Percentiles rank a stretch among this genome's conserved stretches.
Evolutionary conservation across 2,113 vertebrate genomes (phyloP).

Genomic region (Drymodes brunneopygia): DNA sequence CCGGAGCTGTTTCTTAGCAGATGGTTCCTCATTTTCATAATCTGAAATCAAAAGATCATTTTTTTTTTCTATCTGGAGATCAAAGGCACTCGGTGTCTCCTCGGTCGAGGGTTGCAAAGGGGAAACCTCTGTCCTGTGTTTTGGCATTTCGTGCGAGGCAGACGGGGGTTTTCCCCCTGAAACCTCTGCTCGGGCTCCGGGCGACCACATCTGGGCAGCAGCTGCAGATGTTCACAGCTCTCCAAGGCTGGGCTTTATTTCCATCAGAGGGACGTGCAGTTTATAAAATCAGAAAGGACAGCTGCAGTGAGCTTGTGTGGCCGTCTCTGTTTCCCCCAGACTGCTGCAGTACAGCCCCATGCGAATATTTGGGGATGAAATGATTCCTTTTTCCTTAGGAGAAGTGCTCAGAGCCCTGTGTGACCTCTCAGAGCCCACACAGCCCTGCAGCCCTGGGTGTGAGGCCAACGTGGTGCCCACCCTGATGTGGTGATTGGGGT

Average conservation of each 20-base stretch:
- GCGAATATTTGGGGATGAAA: not conserved
- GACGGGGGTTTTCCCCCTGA: not conserved
- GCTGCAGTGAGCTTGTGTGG: not conserved
- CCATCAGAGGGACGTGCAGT: not conserved
- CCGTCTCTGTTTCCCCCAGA: not conserved
- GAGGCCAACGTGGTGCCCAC: accelerated
- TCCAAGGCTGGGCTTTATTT: not conserved
- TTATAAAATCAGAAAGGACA: not conserved
- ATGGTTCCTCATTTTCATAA: slow-evolving; percentile 18
- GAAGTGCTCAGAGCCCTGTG: not conserved
- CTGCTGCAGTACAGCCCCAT: not conserved
- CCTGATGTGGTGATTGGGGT: not conserved
- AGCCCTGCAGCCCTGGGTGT: not conserved
- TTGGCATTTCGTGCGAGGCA: not conserved
- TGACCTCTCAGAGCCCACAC: not conserved
- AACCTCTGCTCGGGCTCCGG: not conserved
- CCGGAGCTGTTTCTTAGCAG: not conserved
- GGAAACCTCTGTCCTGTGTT: not conserved
- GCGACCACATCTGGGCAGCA: slow-evolving; percentile 43
- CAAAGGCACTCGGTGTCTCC: not conserved
- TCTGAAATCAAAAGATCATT: slow-evolving; percentile 48
- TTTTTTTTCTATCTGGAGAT: slow-evolving; percentile 45
- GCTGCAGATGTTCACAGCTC: slow-evolving; percentile 22
- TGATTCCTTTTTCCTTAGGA: not conserved
- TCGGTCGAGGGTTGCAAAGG: not conserved